A percentile compares a stretch with the other conserved stretches of the same genome.
Conservation (phyloP, 2,888 invertebrate genomes). For the Pterobdella sp. region DNA sequence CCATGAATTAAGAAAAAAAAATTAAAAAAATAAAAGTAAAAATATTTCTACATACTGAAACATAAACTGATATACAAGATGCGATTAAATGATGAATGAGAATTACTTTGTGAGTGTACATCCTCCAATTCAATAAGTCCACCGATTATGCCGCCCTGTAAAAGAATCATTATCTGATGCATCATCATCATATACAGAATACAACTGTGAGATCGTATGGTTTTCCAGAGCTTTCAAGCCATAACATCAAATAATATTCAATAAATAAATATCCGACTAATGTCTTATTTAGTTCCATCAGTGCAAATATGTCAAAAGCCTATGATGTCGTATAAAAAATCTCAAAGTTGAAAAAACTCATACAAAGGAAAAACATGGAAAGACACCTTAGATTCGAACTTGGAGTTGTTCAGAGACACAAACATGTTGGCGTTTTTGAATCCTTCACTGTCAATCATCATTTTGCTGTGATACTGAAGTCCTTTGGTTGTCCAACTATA, state of each 20-base stretch:
- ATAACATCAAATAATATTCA: background rate
- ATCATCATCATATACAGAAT: too few relatives aligned
- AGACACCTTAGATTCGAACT: conserved; percentile 72
- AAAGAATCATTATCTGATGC: too few relatives aligned
- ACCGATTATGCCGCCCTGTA: conserved; percentile 73
- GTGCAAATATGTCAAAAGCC: background rate
- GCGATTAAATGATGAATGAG: background rate
- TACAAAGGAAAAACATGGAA: background rate
- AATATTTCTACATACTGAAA: background rate
- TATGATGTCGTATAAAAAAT: background rate
- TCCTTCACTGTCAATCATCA: conserved; percentile 86
- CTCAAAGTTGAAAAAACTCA: background rate
- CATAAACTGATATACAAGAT: background rate
- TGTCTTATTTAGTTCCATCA: background rate
- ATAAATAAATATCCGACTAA: background rate
- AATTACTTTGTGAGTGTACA: conserved; percentile 46
- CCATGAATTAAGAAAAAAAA: background rate
- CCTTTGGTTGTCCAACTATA: conserved; percentile 80
- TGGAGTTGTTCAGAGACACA: conserved; percentile 77
- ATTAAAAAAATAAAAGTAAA: background rate
- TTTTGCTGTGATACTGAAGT: conserved; percentile 79
- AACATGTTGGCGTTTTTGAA: conserved; percentile 86
- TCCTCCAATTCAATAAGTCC: conserved; percentile 84
- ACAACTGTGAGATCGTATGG: background rate
- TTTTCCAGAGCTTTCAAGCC: background rate